Evolutionary conservation across 2,797 vertebrate species (phyloP).

Genomic region (Enteromius afrohamiltoni): DNA sequence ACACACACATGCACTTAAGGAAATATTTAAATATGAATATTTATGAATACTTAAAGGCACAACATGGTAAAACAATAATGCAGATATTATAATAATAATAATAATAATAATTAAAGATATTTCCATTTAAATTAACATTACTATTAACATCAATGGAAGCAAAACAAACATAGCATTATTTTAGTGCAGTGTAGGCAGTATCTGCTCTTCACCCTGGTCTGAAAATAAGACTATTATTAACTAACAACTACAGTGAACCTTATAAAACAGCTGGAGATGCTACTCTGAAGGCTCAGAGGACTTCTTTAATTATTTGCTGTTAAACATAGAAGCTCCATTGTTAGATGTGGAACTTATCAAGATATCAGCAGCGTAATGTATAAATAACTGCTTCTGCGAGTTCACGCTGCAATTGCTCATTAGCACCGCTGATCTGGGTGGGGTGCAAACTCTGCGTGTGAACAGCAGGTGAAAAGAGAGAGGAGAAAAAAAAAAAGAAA

Average conservation of each 20-base stretch:
- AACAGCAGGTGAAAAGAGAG: conserved; percentile 49
- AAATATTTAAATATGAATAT: too few relatives aligned
- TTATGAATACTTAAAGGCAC: too few relatives aligned
- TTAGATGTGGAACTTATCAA: background rate
- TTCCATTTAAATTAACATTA: too few relatives aligned
- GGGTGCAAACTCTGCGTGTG: conserved; percentile 43
- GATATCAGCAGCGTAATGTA: conserved; percentile 13
- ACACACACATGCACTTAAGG: too few relatives aligned
- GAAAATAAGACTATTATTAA: background rate
- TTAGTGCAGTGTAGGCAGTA: background rate
- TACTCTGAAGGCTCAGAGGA: background rate
- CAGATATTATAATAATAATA: too few relatives aligned
- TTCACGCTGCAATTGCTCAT: conserved; percentile 51
- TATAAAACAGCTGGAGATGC: conserved; percentile 5
- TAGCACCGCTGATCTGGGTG: conserved; percentile 56
- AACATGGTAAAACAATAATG: too few relatives aligned
- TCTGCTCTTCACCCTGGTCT: background rate
- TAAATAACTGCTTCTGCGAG: conserved; percentile 51
- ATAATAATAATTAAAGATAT: too few relatives aligned
- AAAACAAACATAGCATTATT: background rate
- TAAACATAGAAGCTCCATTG: conserved; percentile 8
- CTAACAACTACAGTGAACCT: background rate
- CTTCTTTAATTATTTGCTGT: background rate
- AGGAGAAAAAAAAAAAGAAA: background rate
- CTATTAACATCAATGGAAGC: too few relatives aligned